phyloP scores from a whole-genome alignment of 2,888 invertebrate genomes.

The Autographa gamma region DNA sequence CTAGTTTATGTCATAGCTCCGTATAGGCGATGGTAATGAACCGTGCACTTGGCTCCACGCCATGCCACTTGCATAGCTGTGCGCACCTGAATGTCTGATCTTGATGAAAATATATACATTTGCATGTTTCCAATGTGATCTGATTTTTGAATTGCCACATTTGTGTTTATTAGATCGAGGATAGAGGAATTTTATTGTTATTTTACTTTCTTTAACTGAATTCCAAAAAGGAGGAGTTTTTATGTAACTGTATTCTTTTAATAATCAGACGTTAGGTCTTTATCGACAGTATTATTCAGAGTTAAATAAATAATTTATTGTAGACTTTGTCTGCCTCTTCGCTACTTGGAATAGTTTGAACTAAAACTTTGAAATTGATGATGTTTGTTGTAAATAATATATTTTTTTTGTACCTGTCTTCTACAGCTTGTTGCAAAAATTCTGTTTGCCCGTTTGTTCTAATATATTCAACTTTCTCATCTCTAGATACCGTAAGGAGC shows the following conservation, averaged over 20 bases:
- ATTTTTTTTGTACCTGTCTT: too few relatives aligned
- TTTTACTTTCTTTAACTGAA: background rate
- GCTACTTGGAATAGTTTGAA: background rate
- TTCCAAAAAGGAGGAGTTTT: too few relatives aligned
- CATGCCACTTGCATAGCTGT: conserved; percentile 25
- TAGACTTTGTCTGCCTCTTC: background rate
- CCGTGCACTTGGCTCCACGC: conserved; percentile 22
- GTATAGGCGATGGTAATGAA: conserved; percentile 21
- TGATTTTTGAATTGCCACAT: conserved; percentile 11
- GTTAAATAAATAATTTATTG: background rate
- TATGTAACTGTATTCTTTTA: too few relatives aligned
- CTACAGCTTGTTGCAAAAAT: too few relatives aligned
- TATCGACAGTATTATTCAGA: background rate
- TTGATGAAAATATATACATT: conserved; percentile 18
- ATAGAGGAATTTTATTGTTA: conserved; percentile 2
- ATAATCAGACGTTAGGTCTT: background rate
- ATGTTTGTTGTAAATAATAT: too few relatives aligned
- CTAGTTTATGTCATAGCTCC: conserved; percentile 13
- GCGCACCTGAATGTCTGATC: conserved; percentile 34
- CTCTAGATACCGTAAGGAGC: conserved; percentile 88
- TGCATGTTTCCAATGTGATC: conserved; percentile 19
- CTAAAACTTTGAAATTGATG: too few relatives aligned
- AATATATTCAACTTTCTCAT: background rate
- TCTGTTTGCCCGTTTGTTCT: too few relatives aligned
- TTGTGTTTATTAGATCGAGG: conserved; percentile 12